Percentiles rank a stretch among this genome's conserved stretches.
Evolutionary conservation across 1,140 invertebrate genomes (phyloP).

Genomic region (Trinorchestia longiramus): DNA sequence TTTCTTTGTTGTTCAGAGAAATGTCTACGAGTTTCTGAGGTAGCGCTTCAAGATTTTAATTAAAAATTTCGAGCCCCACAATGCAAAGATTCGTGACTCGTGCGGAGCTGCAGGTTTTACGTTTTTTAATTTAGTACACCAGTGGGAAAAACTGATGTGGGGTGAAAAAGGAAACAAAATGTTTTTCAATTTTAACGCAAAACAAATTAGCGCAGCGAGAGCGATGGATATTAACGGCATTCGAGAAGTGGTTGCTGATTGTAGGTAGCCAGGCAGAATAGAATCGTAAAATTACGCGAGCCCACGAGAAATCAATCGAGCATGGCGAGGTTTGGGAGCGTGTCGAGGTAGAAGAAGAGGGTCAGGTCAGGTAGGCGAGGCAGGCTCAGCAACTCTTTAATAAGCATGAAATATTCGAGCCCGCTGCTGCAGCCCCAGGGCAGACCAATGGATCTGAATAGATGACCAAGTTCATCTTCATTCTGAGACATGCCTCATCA

Average conservation of each 20-base stretch:
- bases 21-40: background rate
- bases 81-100: background rate
- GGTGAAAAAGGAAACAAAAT: background rate
- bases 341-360: background rate
- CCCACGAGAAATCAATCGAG: background rate
- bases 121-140: too few species aligned
- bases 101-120: background rate
- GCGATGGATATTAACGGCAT: background rate
- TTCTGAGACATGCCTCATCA: too few species aligned
- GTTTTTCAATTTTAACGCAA: background rate
- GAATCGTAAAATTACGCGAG: background rate
- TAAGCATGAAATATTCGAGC: slow-evolving; percentile 46
- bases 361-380: background rate
- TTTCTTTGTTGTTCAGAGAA: background rate
- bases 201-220: background rate
- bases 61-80: background rate
- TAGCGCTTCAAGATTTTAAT: background rate
- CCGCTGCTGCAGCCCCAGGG: background rate
- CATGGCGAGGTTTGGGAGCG: background rate
- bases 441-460: background rate
- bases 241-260: background rate
- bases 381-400: background rate
- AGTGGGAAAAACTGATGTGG: background rate
- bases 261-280: background rate
- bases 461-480: too few species aligned